Evolutionary conservation across 1,140 invertebrate species (phyloP).

Genomic region (Halyomorpha halys): DNA sequence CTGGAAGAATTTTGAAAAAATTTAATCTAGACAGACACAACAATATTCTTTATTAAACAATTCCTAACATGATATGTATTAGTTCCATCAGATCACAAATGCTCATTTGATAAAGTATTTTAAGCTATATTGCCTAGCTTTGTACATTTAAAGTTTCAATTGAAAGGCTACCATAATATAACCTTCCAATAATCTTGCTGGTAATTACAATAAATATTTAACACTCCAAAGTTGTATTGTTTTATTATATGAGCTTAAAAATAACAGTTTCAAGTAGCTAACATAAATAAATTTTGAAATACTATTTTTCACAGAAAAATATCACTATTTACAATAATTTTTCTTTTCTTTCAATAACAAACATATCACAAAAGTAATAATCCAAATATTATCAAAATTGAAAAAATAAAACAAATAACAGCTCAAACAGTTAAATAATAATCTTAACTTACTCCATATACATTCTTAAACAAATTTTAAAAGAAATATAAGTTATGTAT

Average conservation of each 20-base stretch:
- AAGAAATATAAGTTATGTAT: too few relatives aligned
- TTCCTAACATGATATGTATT: constrained; percentile 23
- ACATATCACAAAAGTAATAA: constrained; percentile 9
- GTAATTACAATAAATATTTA: constrained; percentile 16
- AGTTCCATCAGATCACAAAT: constrained; percentile 23
- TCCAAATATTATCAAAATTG: too few relatives aligned
- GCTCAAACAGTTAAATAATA: too few relatives aligned
- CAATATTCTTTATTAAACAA: constrained; percentile 9
- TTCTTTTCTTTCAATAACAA: constrained; percentile 6
- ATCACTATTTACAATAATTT: constrained; percentile 4
- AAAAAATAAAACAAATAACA: too few relatives aligned
- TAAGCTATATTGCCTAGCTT: too few relatives aligned
- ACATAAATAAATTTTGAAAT: constrained; percentile 15
- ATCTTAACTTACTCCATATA: too few relatives aligned
- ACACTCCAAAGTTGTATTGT: constrained; percentile 1
- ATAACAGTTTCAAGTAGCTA: background rate
- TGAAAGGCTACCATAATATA: background rate
- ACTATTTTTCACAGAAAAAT: constrained; percentile 11
- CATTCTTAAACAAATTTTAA: too few relatives aligned
- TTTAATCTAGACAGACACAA: background rate
- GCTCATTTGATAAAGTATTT: background rate
- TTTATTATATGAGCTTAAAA: constrained; percentile 6
- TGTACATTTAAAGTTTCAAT: too few relatives aligned
- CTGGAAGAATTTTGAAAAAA: too few relatives aligned
- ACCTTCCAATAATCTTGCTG: constrained; percentile 10